These are phyloP conservation scores for Morphnarchus princeps DNA, from an alignment of 2,113 vertebrate species.

Conservation along the genomic window DNA sequence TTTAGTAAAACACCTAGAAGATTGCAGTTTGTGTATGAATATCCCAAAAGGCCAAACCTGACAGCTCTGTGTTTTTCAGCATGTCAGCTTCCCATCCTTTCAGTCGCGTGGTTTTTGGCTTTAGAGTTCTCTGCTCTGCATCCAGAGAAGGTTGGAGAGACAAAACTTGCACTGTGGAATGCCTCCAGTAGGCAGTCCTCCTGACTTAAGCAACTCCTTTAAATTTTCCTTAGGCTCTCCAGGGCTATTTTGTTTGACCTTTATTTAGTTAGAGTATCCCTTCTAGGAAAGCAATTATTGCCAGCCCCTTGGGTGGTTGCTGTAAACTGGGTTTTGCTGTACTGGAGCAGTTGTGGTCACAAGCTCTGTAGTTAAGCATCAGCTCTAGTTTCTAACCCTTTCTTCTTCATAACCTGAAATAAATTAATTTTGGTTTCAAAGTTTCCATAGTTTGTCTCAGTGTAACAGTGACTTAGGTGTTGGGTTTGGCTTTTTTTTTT, in stretches of 20 bases:
- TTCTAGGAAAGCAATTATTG: constrained; percentile 19
- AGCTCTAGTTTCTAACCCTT: not conserved
- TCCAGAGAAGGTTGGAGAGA: not conserved
- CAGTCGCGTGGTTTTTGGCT: rapidly evolving
- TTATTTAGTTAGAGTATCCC: not conserved
- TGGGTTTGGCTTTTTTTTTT: not conserved
- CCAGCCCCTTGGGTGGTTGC: not conserved
- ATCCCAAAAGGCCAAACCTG: not conserved
- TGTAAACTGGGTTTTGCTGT: not conserved
- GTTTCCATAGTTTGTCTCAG: not conserved
- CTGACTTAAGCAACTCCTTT: not conserved
- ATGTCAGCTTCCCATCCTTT: not conserved
- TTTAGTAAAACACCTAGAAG: not conserved
- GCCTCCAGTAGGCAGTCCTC: not conserved
- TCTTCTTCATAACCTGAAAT: not conserved
- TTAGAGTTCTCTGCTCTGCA: not conserved
- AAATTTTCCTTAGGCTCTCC: not conserved
- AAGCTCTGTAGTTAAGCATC: constrained; percentile 6
- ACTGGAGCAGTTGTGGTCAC: not conserved
- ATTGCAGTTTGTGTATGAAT: not conserved
- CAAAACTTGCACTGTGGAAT: not conserved
- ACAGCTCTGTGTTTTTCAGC: not conserved
- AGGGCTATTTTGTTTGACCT: not conserved
- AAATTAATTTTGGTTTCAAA: not conserved
- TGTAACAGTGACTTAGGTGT: not conserved